phyloP scores from a whole-genome alignment of 2,797 vertebrate genomes.

The Pipistrellus pipistrellus region DNA sequence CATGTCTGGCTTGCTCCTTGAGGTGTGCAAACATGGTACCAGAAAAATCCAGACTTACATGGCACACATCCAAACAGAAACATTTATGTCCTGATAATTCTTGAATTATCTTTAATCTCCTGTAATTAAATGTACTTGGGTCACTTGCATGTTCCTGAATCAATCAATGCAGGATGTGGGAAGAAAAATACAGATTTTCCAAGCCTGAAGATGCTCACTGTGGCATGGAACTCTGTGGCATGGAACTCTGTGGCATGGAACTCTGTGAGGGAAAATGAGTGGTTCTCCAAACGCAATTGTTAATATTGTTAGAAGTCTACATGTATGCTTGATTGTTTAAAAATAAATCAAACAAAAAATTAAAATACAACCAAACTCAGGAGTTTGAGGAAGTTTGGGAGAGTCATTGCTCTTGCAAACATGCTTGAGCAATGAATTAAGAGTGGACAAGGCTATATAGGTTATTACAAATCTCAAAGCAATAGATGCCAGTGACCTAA shows the following conservation, averaged over 20 bases:
- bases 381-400: not conserved
- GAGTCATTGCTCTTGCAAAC: not conserved
- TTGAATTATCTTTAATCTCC: not conserved
- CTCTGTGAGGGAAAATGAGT: not conserved
- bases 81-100: not conserved
- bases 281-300: not conserved
- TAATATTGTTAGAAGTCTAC: not conserved
- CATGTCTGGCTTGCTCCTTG: not conserved
- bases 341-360: not conserved
- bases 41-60: not conserved
- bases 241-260: not conserved
- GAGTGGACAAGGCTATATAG: not conserved
- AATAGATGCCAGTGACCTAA: not conserved
- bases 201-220: not conserved
- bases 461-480: not conserved
- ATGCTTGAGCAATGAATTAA: not conserved
- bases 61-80: not conserved
- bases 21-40: not conserved
- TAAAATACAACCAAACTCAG: not conserved
- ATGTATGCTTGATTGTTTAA: not conserved
- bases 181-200: not conserved
- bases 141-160: not conserved
- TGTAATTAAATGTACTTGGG: not conserved
- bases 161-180: not conserved
- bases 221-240: not conserved